Conservation (phyloP, 2,113 vertebrate species). For the Brachionichthys hirsutus region DNA sequence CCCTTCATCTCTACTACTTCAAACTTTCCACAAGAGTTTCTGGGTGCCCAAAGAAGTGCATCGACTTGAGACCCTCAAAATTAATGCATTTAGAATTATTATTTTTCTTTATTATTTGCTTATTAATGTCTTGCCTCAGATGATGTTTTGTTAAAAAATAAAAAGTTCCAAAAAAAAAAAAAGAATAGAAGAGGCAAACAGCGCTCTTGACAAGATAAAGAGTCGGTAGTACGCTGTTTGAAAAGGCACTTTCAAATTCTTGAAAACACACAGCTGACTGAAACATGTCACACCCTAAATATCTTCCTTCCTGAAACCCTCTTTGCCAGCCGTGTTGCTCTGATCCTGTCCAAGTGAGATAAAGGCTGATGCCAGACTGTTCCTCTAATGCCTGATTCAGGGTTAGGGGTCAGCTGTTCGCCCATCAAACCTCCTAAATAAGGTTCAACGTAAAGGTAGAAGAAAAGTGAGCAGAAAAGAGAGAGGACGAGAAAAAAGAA, state of each 20-base stretch:
- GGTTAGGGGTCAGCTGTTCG: slow-evolving; percentile 57
- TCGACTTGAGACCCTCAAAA: too few species aligned
- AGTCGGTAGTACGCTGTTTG: too few species aligned
- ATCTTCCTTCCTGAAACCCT: slow-evolving; percentile 17
- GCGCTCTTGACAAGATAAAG: too few species aligned
- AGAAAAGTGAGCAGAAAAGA: neutral
- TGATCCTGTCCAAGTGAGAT: slow-evolving; percentile 39
- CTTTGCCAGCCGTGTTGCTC: slow-evolving; percentile 28
- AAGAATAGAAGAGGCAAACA: too few species aligned
- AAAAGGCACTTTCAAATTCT: neutral
- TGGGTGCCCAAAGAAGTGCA: too few species aligned
- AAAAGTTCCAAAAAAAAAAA: too few species aligned
- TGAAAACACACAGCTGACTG: neutral
- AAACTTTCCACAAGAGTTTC: too few species aligned
- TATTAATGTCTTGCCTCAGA: too few species aligned
- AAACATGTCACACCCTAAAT: slow-evolving; percentile 8
- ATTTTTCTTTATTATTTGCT: too few species aligned
- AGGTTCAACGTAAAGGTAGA: neutral
- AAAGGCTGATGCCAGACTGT: slow-evolving; percentile 55
- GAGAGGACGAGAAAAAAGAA: neutral
- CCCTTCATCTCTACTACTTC: too few species aligned
- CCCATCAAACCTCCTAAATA: slow-evolving; percentile 35
- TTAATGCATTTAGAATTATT: too few species aligned
- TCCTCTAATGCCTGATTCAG: slow-evolving; percentile 60
- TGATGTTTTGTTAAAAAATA: too few species aligned